phyloP scores from a whole-genome alignment of 2,888 invertebrate genomes.

The Aphrophora alni region DNA sequence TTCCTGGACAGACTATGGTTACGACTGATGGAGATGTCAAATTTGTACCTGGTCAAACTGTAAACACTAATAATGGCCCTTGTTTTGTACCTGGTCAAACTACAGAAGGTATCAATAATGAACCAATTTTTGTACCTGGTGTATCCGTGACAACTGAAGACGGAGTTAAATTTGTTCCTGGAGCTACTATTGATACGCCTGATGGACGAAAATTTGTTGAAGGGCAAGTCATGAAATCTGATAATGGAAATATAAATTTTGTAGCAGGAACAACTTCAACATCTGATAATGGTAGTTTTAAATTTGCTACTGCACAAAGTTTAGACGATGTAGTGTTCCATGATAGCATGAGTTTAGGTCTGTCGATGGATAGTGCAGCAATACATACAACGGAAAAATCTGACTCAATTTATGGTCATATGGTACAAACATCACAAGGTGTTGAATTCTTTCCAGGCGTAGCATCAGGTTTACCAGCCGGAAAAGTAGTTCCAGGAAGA shows the following conservation, averaged over 20 bases:
- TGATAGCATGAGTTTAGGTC: slow-evolving; percentile 46
- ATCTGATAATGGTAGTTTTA: slow-evolving; percentile 61
- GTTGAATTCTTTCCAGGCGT: slow-evolving; percentile 71
- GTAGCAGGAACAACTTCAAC: slow-evolving; percentile 65
- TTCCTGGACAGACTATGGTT: slow-evolving; percentile 76
- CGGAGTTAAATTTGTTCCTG: slow-evolving; percentile 65
- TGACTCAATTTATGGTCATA: slow-evolving; percentile 67
- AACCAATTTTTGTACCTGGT: slow-evolving; percentile 71
- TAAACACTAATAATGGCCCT: slow-evolving; percentile 73
- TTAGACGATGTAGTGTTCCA: slow-evolving; percentile 63
- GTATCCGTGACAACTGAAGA: slow-evolving; percentile 58
- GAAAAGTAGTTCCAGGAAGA: slow-evolving; percentile 68
- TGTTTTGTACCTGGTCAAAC: slow-evolving; percentile 72
- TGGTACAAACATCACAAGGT: slow-evolving; percentile 69
- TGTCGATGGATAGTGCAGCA: slow-evolving; percentile 40
- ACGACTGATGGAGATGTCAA: slow-evolving; percentile 65
- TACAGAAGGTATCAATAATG: slow-evolving; percentile 61
- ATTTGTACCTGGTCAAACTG: slow-evolving; percentile 78
- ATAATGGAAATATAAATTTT: slow-evolving; percentile 65
- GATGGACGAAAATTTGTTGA: slow-evolving; percentile 70
- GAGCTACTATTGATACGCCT: slow-evolving; percentile 67
- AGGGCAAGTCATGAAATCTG: slow-evolving; percentile 68
- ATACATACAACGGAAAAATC: slow-evolving; percentile 48
- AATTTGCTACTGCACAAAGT: slow-evolving; percentile 67
- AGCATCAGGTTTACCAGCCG: slow-evolving; percentile 60